Percentiles rank a stretch among this genome's conserved stretches.
Evolutionary conservation across 2,113 vertebrate species (phyloP).

Genomic region (Dipodomys spectabilis): DNA sequence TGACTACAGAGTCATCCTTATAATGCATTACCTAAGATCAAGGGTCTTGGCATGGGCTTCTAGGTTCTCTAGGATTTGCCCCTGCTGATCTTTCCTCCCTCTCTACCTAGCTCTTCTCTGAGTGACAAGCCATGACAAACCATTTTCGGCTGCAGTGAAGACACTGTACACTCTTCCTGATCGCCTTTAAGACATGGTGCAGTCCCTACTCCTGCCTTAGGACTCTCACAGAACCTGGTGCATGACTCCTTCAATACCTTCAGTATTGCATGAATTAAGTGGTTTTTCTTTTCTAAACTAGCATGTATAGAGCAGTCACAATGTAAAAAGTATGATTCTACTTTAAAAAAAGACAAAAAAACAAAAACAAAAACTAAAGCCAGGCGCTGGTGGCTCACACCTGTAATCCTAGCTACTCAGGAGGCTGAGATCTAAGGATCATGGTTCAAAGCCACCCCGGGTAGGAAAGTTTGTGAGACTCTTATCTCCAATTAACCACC

Average conservation of each 20-base stretch:
- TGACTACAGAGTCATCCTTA: constrained; percentile 44
- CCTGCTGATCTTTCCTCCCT: not conserved
- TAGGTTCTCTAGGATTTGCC: not conserved
- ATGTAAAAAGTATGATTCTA: not conserved
- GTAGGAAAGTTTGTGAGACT: too few relatives aligned
- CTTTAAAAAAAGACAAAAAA: not conserved
- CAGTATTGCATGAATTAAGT: not conserved
- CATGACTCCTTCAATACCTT: not conserved
- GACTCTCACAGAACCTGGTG: not conserved
- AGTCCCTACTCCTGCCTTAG: not conserved
- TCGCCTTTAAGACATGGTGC: not conserved
- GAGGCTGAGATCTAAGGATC: too few relatives aligned
- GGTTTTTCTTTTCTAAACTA: not conserved
- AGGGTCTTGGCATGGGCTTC: not conserved
- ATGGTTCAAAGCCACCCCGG: too few relatives aligned
- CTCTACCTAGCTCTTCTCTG: not conserved
- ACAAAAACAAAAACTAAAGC: too few relatives aligned
- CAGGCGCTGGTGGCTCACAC: too few relatives aligned
- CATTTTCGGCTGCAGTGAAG: not conserved
- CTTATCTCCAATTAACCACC: too few relatives aligned
- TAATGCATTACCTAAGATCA: not conserved
- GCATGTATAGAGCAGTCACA: not conserved
- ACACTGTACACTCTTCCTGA: not conserved
- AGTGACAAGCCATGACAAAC: not conserved
- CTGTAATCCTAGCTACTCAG: too few relatives aligned